phyloP scores from a whole-genome alignment of 2,797 vertebrate species.

The Muscicapa striata region DNA sequence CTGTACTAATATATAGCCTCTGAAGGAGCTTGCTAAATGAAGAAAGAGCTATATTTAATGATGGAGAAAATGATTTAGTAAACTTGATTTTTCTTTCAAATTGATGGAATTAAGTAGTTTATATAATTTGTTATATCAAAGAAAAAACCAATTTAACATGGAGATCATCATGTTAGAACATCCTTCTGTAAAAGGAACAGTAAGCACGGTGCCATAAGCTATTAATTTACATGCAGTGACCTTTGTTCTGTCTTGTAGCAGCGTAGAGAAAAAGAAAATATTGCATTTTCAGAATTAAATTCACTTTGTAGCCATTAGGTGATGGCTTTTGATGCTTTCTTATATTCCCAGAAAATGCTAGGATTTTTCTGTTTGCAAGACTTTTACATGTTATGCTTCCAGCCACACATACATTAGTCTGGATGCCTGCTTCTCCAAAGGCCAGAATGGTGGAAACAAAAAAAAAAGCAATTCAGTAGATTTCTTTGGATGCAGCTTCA shows the following conservation, averaged over 20 bases:
- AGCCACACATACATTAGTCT: background rate
- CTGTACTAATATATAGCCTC: background rate
- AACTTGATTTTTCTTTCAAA: constrained; percentile 10
- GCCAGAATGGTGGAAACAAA: background rate
- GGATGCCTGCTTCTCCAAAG: background rate
- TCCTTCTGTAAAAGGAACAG: background rate
- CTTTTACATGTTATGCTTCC: background rate
- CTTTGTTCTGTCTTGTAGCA: constrained; percentile 25
- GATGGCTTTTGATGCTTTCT: background rate
- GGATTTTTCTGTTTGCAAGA: background rate
- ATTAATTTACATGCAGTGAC: background rate
- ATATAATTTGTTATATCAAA: background rate
- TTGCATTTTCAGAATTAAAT: background rate
- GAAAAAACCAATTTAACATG: background rate
- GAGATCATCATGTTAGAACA: background rate
- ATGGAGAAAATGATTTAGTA: background rate
- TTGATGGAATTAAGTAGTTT: background rate
- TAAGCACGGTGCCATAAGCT: background rate
- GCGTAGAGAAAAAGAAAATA: background rate
- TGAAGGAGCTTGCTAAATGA: background rate
- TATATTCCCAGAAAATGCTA: background rate
- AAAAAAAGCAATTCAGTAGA: background rate
- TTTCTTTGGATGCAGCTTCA: background rate
- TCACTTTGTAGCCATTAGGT: background rate
- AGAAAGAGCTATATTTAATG: background rate